phyloP scores from a whole-genome alignment of 2,888 invertebrate genomes.

The Zele albiditarsus region DNA sequence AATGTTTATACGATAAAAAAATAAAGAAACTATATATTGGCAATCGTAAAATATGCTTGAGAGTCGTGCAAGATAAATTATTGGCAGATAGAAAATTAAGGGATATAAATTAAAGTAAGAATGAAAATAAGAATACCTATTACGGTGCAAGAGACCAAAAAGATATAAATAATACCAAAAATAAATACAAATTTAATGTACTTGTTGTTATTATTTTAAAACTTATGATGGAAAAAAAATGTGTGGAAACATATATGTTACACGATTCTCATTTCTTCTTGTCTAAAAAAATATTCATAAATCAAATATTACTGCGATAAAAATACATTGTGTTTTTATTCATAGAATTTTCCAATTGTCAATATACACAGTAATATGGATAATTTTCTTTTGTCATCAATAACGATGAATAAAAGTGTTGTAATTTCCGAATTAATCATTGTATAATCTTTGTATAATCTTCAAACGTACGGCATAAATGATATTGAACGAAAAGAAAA shows the following conservation, averaged over 20 bases:
- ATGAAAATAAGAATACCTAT: slow-evolving; percentile 8
- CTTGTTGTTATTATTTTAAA: not conserved
- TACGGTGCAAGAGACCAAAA: slow-evolving; percentile 37
- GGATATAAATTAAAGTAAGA: slow-evolving; percentile 8
- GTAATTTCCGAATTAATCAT: slow-evolving; percentile 23
- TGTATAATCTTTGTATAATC: not conserved
- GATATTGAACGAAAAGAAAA: slow-evolving; percentile 14
- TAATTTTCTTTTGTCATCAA: not conserved
- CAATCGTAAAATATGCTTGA: not conserved
- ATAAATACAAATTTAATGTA: slow-evolving; percentile 8
- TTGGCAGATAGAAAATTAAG: not conserved
- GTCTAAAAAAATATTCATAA: not conserved
- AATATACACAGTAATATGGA: not conserved
- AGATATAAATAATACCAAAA: slow-evolving; percentile 1
- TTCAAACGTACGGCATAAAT: not conserved
- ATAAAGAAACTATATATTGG: not conserved
- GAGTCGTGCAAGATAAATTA: not conserved
- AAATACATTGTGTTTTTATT: not conserved
- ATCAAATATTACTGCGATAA: slow-evolving; percentile 13
- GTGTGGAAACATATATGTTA: not conserved
- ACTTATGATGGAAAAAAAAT: not conserved
- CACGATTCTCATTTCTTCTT: not conserved
- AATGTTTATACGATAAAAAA: slow-evolving; percentile 10
- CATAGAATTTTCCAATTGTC: not conserved
- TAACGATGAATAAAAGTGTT: not conserved